Conservation (phyloP, 2,113 vertebrate genomes). For the Gobiocypris rarus region DNA sequence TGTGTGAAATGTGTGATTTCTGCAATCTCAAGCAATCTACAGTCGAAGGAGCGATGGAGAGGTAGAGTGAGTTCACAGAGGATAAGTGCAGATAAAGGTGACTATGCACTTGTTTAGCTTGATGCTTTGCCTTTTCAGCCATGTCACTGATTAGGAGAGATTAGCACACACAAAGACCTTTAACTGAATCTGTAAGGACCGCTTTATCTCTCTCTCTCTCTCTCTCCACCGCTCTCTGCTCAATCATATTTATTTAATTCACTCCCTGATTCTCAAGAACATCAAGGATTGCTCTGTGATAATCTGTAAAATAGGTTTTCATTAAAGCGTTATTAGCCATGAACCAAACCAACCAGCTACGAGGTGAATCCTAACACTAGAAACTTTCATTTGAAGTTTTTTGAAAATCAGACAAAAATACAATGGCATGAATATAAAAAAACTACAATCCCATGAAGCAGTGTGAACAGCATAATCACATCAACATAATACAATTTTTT, state of each 20-base stretch:
- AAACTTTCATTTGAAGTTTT: too few relatives aligned
- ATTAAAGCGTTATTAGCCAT: too few relatives aligned
- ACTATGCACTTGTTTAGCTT: conserved; percentile 24
- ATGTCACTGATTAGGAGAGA: conserved; percentile 28
- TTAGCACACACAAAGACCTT: conserved; percentile 32
- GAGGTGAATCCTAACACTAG: too few relatives aligned
- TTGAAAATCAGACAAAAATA: too few relatives aligned
- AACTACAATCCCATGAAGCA: too few relatives aligned
- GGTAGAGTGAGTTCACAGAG: conserved; percentile 10
- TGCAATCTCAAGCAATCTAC: not conserved
- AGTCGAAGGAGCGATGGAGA: not conserved
- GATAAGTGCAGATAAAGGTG: conserved; percentile 37
- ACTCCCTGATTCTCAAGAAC: not conserved
- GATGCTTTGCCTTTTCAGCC: conserved; percentile 15
- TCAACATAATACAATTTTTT: too few relatives aligned
- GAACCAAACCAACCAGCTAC: too few relatives aligned
- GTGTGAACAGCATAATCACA: too few relatives aligned
- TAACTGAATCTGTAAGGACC: not conserved
- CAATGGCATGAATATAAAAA: too few relatives aligned
- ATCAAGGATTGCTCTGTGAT: not conserved
- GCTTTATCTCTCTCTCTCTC: not conserved
- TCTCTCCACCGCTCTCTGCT: not conserved
- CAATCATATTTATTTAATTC: conserved; percentile 7
- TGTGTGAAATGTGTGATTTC: conserved; percentile 14
- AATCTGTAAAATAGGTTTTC: not conserved